A percentile compares a stretch with the other conserved stretches of the same genome.
Conservation (phyloP, 2,888 invertebrate genomes). For the Ophion ventricosus region DNA sequence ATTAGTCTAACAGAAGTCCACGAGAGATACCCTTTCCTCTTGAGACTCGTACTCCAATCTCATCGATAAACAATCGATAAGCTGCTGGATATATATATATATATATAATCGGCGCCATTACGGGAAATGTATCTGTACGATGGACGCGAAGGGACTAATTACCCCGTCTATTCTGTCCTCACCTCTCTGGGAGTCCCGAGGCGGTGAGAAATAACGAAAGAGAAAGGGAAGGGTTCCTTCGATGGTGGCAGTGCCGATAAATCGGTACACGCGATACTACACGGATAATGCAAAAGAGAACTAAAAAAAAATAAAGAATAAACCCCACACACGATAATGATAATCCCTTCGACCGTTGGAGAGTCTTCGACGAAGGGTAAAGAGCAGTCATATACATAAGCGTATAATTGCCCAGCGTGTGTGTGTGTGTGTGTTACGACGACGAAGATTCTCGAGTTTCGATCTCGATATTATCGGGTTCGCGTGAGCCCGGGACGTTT, state of each 20-base stretch:
- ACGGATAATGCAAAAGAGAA: constrained; percentile 35
- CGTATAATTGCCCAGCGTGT: constrained; percentile 46
- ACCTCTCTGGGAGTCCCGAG: constrained; percentile 46
- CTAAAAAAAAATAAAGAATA: constrained; percentile 17
- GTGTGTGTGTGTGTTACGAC: not conserved
- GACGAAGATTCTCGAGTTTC: constrained; percentile 61
- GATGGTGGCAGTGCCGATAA: constrained; percentile 37
- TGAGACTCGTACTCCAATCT: constrained; percentile 16
- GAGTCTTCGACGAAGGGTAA: constrained; percentile 29
- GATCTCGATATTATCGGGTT: constrained; percentile 47
- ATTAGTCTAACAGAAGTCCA: not conserved
- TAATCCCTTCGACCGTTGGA: constrained; percentile 32
- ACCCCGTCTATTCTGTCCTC: constrained; percentile 60
- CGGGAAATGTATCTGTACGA: constrained; percentile 21
- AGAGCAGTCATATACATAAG: not conserved
- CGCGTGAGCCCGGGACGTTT: constrained; percentile 56
- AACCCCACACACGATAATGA: not conserved
- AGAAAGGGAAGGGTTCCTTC: constrained; percentile 1
- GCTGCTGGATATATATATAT: constrained; percentile 3
- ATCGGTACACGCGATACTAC: constrained; percentile 59
- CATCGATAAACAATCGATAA: constrained; percentile 34
- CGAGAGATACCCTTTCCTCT: not conserved
- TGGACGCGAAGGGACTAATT: constrained; percentile 47
- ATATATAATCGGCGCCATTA: not conserved
- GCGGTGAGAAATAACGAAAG: not conserved